These are phyloP conservation scores for Metellina segmentata DNA, from an alignment of 2,888 invertebrate species.

Conservation along the genomic window DNA sequence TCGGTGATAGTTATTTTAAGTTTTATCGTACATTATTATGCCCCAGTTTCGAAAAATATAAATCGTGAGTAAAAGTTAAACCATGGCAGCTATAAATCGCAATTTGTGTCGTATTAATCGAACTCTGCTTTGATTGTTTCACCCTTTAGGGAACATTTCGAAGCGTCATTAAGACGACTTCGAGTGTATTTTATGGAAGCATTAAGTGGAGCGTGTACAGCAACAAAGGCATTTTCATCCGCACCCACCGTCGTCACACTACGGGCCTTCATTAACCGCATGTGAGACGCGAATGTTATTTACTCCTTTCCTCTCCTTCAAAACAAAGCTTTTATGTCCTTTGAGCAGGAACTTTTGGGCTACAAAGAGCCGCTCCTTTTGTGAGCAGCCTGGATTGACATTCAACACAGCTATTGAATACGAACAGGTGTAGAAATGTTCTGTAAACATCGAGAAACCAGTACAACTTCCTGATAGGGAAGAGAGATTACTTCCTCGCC, in stretches of 20 bases:
- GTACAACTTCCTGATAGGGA: no score
- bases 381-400: no score
- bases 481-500: no score
- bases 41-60: no score
- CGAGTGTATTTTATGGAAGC: slow-evolving; percentile 7
- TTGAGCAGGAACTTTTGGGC: background rate
- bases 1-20: no score
- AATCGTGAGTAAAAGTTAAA: no score
- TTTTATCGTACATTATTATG: no score
- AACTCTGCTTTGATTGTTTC: background rate
- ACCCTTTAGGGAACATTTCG: background rate
- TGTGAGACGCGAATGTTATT: slow-evolving; percentile 6
- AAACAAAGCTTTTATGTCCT: slow-evolving; percentile 16
- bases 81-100: no score
- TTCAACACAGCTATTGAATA: no score
- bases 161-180: slow-evolving; percentile 7
- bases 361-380: background rate
- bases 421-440: no score
- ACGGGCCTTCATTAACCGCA: slow-evolving; percentile 22
- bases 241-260: slow-evolving; percentile 13
- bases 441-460: no score
- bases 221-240: slow-evolving; percentile 25
- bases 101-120: background rate
- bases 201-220: background rate
- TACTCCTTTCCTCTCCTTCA: background rate